Conservation (phyloP, 2,888 invertebrate species). For the Temnothorax ravouxi region DNA sequence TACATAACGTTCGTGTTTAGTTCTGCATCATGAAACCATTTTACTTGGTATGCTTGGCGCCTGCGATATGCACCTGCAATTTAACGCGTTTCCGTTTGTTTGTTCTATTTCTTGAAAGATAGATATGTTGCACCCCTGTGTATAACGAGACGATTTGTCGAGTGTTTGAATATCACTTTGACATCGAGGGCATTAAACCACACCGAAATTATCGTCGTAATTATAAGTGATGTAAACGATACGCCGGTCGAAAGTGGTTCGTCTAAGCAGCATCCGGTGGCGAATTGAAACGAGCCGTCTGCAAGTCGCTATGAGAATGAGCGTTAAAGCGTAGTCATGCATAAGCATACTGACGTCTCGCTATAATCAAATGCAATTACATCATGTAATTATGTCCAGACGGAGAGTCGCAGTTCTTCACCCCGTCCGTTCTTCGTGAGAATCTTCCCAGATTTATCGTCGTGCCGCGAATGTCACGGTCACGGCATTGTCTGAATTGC, state of each 20-base stretch:
- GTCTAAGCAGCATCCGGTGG: neutral
- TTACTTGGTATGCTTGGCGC: neutral
- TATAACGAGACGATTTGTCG: neutral
- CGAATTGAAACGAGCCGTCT: slow-evolving; percentile 23
- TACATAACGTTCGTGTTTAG: slow-evolving; percentile 17
- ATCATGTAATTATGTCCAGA: slow-evolving; percentile 66
- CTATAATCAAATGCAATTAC: slow-evolving; percentile 30
- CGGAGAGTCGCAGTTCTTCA: slow-evolving; percentile 38
- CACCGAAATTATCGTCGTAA: slow-evolving; percentile 3
- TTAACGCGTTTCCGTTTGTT: slow-evolving; percentile 2
- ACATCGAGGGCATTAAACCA: slow-evolving; percentile 16
- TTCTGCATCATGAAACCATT: slow-evolving; percentile 12
- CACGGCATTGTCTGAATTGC: slow-evolving; percentile 54
- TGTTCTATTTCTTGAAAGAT: slow-evolving; percentile 1
- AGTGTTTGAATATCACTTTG: slow-evolving; percentile 8
- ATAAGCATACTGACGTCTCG: neutral
- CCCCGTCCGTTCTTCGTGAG: slow-evolving; percentile 69
- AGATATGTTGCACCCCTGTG: neutral
- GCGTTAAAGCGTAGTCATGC: neutral
- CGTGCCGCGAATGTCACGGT: slow-evolving; percentile 40
- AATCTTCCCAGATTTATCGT: slow-evolving; percentile 74
- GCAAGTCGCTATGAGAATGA: neutral
- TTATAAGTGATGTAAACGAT: neutral
- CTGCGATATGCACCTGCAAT: neutral
- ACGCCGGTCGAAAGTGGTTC: neutral